Evolutionary conservation across 1,140 invertebrate species (phyloP).

Genomic region (Aradophagus sp.): DNA sequence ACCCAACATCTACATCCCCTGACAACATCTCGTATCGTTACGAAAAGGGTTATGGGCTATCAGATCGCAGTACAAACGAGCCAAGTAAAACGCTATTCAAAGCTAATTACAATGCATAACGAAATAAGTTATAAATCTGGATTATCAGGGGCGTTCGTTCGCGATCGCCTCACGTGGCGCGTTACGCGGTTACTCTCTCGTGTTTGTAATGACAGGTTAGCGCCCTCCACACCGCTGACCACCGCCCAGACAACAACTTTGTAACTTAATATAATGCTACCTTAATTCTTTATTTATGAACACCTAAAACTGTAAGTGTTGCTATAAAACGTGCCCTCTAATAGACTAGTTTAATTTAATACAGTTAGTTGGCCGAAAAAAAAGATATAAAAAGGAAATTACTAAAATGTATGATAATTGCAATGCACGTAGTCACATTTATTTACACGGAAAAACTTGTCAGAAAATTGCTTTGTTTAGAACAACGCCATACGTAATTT

Average conservation of each 20-base stretch:
- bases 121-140: constrained; percentile 50
- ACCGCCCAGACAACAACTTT: constrained; percentile 17
- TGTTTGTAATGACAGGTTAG: constrained; percentile 46
- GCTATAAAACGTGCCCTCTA: no score
- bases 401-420: no score
- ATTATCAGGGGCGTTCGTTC: constrained; percentile 41
- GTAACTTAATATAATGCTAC: constrained; percentile 19
- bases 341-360: no score
- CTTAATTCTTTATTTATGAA: not conserved
- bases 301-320: no score
- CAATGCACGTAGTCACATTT: no score
- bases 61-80: constrained; percentile 38
- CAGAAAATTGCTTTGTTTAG: no score
- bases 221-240: constrained; percentile 7
- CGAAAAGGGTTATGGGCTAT: constrained; percentile 23
- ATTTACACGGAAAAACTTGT: no score
- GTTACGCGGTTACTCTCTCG: constrained; percentile 28
- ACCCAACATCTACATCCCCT: constrained; percentile 15
- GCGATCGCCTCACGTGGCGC: constrained; percentile 32
- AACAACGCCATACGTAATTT: no score
- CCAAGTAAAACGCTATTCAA: constrained; percentile 43
- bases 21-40: constrained; percentile 12
- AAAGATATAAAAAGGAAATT: no score
- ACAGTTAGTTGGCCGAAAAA: no score
- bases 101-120: constrained; percentile 48